Base-by-base conservation (phyloP, 2,113 vertebrate genomes). In the Oreamnos americanus region DNA sequence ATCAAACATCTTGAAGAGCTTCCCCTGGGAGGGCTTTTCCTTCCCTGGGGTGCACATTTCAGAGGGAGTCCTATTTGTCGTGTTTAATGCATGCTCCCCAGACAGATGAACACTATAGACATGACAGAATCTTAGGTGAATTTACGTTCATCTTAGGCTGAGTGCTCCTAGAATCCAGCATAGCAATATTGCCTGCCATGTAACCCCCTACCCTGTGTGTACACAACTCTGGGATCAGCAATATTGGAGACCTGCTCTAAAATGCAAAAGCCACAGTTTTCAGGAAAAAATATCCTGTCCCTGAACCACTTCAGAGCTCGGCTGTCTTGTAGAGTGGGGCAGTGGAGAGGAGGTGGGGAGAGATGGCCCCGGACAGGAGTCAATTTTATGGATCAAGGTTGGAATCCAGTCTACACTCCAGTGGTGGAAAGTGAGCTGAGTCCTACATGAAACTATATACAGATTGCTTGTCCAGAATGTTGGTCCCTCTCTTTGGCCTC, bases 71-170 rank as follows among this genome's bases (percentile, higher is more conserved):
- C 99, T 99, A 97, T 99, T 99, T 2, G 99, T 99, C 96, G 99
- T 99, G 98, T 99, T 99, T 98, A 99, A 99, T 89, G 99, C 99
- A 86, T 99, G 99, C 87, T 99, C 99, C 98, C 99, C 99, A 0
- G 99, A 99, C 99, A 99, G 99, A 98, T 99, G 99, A 98, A 99
- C 99, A n/a, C 99, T 99, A 36, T 99, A 99, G 98, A 99, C 99
- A 13, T 98, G 99, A 98, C 99, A 99, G 98, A 99, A 99, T 98
- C 99, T 99, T 98, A 99, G 99, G 99, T 99, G 99, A 94, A 99
- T 98, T 99, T 99, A 85, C 99, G 99, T 2, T 99, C 99, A 97
- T 99, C 99, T 47, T 99, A 99, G 98, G 95, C 51, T 83, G n/a
- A 1, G 88, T 76, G 21, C 43, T 49, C 21, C 55, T 89, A 43